A percentile compares a stretch with the other conserved stretches of the same genome.
These are phyloP conservation scores for Troides aeacus DNA, from an alignment of 2,888 invertebrate genomes.

Conservation along the genomic window DNA sequence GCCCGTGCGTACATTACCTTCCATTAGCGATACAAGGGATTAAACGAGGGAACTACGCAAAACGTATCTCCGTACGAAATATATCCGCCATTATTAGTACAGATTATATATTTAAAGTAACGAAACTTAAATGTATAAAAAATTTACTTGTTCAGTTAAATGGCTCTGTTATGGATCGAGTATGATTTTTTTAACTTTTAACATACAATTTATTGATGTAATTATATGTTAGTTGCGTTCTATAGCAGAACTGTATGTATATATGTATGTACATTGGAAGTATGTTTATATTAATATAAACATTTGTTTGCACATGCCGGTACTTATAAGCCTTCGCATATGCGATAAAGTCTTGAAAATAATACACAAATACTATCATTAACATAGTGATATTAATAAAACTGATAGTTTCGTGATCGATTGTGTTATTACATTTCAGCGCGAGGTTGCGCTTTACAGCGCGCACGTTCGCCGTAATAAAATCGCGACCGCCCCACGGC, in stretches of 20 bases:
- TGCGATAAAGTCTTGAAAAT: too few relatives aligned
- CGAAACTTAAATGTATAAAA: too few relatives aligned
- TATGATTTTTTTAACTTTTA: too few relatives aligned
- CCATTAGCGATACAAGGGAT: conserved; percentile 71
- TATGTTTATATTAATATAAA: too few relatives aligned
- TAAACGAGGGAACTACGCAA: conserved; percentile 46
- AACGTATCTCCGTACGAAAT: conserved; percentile 36
- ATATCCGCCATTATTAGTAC: conserved; percentile 11
- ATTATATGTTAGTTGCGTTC: background rate
- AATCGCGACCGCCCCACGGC: conserved; percentile 37
- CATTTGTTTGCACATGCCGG: too few relatives aligned
- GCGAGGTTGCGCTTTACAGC: conserved; percentile 6
- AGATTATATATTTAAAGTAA: too few relatives aligned
- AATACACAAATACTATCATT: too few relatives aligned
- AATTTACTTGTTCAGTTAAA: too few relatives aligned
- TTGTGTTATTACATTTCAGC: conserved; percentile 29
- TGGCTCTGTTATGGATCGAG: too few relatives aligned
- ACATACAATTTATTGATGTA: too few relatives aligned
- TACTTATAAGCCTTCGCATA: too few relatives aligned
- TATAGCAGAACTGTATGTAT: background rate
- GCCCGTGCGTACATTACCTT: conserved; percentile 54
- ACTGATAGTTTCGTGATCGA: conserved; percentile 27
- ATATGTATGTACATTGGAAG: too few relatives aligned
- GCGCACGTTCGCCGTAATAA: conserved; percentile 41
- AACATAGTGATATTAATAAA: background rate